phyloP scores from a whole-genome alignment of 2,113 vertebrate species.

The Siniperca knerii region DNA sequence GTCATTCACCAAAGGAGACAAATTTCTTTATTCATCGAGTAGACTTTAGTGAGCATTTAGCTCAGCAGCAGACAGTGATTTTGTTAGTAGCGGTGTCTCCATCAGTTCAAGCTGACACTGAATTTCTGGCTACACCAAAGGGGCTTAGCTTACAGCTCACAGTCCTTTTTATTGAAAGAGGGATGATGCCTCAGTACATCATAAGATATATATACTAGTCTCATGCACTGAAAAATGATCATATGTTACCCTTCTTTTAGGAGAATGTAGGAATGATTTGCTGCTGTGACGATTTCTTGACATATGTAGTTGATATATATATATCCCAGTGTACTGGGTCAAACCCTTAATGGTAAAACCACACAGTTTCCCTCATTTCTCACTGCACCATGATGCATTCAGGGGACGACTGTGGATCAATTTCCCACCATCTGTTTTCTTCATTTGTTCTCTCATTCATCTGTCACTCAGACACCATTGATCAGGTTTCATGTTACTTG shows the following conservation, averaged over 20 bases:
- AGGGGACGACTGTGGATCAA: constrained; percentile 18
- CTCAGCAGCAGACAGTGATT: not conserved
- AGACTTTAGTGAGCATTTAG: not conserved
- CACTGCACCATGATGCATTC: constrained; percentile 1
- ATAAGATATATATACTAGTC: constrained; percentile 8
- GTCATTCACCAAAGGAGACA: not conserved
- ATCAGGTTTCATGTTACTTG: constrained; percentile 22
- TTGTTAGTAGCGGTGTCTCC: not conserved
- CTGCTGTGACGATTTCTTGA: constrained; percentile 31
- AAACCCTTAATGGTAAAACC: constrained; percentile 32
- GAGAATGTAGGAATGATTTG: constrained; percentile 17
- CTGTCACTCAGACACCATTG: constrained; percentile 22
- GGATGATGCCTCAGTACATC: constrained; percentile 8
- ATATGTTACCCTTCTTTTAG: not conserved
- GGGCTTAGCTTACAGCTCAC: not conserved
- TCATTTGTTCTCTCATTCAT: constrained; percentile 36
- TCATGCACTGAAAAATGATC: constrained; percentile 14
- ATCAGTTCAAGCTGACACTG: not conserved
- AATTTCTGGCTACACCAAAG: not conserved
- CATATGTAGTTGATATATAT: constrained; percentile 11
- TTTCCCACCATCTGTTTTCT: constrained; percentile 40
- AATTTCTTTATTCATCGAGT: not conserved
- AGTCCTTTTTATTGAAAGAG: not conserved
- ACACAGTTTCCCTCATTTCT: constrained; percentile 24
- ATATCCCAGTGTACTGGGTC: not conserved